A percentile compares a stretch with the other conserved stretches of the same genome.
phyloP scores from a whole-genome alignment of 2,113 vertebrate genomes.

The Podilymbus podiceps region DNA sequence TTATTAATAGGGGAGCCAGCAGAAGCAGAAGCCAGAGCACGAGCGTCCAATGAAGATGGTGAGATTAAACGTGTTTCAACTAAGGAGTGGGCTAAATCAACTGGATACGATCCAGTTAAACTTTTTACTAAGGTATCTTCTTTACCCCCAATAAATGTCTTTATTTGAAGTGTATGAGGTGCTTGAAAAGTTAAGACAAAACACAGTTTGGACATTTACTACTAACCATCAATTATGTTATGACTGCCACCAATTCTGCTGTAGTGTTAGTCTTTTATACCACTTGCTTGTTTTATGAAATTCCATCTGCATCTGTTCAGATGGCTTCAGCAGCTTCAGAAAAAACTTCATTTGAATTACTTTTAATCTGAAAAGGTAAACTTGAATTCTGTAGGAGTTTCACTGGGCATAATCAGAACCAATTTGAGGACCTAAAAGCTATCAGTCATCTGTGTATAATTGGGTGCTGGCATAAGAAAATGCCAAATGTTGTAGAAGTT shows the following conservation, averaged over 20 bases:
- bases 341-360: not conserved
- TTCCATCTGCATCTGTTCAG: not conserved
- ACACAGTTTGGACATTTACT: not conserved
- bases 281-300: not conserved
- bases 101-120: constrained; percentile 90
- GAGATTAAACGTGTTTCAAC: constrained; percentile 95
- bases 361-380: not conserved
- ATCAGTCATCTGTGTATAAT: not conserved
- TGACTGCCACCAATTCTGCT: not conserved
- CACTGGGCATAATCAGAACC: not conserved
- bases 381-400: not conserved
- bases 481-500: not conserved
- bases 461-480: not conserved
- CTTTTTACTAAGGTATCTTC: constrained; percentile 92
- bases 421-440: not conserved
- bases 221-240: not conserved
- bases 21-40: constrained; percentile 87
- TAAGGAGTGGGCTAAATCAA: constrained; percentile 95
- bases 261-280: not conserved
- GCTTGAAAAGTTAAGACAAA: not conserved
- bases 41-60: constrained; percentile 90
- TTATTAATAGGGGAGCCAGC: constrained; percentile 86
- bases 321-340: not conserved
- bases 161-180: not conserved
- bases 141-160: not conserved